These are phyloP conservation scores for Liparis tanakae DNA, from an alignment of 2,797 vertebrate species.

Conservation along the genomic window DNA sequence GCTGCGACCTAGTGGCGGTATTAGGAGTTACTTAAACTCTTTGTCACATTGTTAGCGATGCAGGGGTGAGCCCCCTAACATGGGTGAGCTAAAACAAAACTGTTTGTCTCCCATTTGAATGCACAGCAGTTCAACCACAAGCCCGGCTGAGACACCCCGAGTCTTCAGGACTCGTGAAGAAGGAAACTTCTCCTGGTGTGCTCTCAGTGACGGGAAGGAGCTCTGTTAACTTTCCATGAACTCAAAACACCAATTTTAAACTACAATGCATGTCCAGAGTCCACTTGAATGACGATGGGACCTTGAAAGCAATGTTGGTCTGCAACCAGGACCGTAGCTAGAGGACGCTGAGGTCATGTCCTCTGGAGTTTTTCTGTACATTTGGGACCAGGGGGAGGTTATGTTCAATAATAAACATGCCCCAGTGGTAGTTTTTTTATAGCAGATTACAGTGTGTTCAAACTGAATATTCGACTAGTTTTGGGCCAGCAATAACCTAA, in stretches of 20 bases:
- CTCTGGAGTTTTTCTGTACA: background rate
- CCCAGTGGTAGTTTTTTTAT: background rate
- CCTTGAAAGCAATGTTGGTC: background rate
- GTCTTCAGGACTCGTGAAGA: background rate
- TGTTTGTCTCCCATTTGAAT: background rate
- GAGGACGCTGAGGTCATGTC: background rate
- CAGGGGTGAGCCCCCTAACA: background rate
- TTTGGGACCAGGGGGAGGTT: background rate
- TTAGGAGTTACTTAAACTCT: background rate
- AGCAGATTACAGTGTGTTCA: background rate
- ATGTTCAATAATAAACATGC: background rate
- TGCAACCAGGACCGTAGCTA: background rate
- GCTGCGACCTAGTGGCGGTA: constrained; percentile 16
- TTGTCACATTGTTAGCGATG: background rate
- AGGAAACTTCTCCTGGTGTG: background rate
- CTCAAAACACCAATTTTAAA: background rate
- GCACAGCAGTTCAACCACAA: background rate
- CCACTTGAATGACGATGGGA: background rate
- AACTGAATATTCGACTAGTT: background rate
- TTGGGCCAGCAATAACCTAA: no score
- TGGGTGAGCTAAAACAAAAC: background rate
- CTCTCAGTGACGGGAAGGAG: background rate
- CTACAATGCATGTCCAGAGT: background rate
- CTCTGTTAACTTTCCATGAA: background rate
- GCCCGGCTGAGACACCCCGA: background rate